Conservation (phyloP, 2,888 invertebrate species). For the Polyploca ridens region DNA sequence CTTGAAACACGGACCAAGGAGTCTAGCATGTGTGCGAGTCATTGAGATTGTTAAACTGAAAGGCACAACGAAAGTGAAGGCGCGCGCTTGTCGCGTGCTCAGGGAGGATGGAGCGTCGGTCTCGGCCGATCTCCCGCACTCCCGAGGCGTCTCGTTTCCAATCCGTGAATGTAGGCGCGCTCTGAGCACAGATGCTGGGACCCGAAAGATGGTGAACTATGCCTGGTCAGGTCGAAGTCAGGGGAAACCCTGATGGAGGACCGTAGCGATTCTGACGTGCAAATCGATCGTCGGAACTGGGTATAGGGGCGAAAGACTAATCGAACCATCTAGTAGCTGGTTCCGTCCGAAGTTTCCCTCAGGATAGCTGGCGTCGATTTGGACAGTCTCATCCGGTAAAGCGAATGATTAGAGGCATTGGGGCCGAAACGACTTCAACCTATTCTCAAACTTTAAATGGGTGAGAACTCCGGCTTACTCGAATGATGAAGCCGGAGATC, state of each 20-base stretch:
- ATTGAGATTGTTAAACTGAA: constrained; percentile 84
- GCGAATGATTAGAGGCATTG: constrained; percentile 90
- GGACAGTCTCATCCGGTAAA: constrained; percentile 88
- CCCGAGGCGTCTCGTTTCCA: constrained; percentile 80
- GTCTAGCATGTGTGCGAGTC: constrained; percentile 88
- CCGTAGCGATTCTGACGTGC: constrained; percentile 91
- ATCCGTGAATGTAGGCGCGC: constrained; percentile 73
- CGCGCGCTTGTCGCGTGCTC: no score
- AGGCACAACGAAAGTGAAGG: constrained; percentile 75
- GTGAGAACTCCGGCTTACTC: constrained; percentile 87
- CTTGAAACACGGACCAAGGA: constrained; percentile 78
- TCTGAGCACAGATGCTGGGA: constrained; percentile 68
- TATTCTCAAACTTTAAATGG: constrained; percentile 92
- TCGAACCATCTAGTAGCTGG: constrained; percentile 92
- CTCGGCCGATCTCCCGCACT: no score
- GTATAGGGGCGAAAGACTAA: constrained; percentile 89
- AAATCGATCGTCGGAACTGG: constrained; percentile 91
- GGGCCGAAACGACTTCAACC: constrained; percentile 88
- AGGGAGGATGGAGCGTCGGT: no score
- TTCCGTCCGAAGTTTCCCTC: constrained; percentile 91
- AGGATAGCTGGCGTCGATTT: constrained; percentile 86
- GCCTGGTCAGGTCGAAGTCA: constrained; percentile 88
- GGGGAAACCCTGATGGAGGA: constrained; percentile 89
- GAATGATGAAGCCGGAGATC: constrained; percentile 79
- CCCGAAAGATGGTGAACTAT: constrained; percentile 90